Evolutionary conservation across 2,797 vertebrate genomes (phyloP), one percentile per base, ranked within the genome.

Genomic region (Columba guinea): DNA sequence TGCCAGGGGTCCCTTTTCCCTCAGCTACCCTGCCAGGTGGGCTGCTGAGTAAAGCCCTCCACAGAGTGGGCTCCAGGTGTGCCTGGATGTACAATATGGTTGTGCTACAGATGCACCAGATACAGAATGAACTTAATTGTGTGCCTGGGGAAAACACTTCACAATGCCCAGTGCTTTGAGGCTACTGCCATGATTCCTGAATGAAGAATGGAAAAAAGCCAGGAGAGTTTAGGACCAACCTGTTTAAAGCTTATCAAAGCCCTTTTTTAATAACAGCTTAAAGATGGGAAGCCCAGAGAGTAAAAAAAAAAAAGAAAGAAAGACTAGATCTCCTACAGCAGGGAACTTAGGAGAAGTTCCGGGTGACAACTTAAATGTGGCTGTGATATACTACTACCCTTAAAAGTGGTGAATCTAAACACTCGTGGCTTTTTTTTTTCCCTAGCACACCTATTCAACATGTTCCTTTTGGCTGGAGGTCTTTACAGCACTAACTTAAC

Each of bases 391-490:
- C 26, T 32, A 71, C 53, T n/a, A n/a, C 22, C 49, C 27, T 88
- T 80, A 0, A 15, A 76, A 74, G n/a, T 34, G 26, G 22, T 1
- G 6, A 46, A 83, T 90, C 71, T 60, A 74, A 82, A 93, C 59
- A 67, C 48, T 90, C 55, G 62, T 79, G 63, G 51, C 48, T 84
- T 49, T 93, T 89, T 84, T 41, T 46, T 46, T 46, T 20, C 39
- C 27, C 46, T 94, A 55, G 76, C 63, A 75, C 67, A 56, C 84
- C 90, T 87, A 95, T 96, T 97, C 84, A 95, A 34, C 14, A 22
- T 53, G 48, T 77, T 77, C 49, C 19, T 62, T 91, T 94, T 81
- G 51, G 65, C 77, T 16, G 4, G 58, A 91, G 80, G 28, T 91
- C 82, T 95, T 96, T 90, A 37, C 30, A 90, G 49, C 39, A 39